Base-by-base conservation (phyloP, 92 coral and sea anemone genomes). In the Epizoanthus stellaris region DNA sequence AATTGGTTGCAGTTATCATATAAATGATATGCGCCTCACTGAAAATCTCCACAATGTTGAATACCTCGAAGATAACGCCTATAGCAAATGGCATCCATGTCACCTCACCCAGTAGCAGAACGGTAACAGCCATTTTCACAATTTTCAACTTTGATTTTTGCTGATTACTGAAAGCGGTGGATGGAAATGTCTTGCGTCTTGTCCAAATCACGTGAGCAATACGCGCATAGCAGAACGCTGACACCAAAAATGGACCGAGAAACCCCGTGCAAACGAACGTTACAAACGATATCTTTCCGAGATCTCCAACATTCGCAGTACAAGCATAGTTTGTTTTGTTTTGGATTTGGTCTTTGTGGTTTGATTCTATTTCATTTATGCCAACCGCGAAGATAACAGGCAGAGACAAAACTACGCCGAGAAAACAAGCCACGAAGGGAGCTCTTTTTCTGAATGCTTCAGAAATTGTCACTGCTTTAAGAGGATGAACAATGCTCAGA, bases 191-290 rank as follows among this genome's bases (percentile, higher is more conserved):
- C 30, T 73, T 52, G 42, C 77, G n/a, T 7, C 77, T 73, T 16
- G 59, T 43, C 77, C 77, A 73, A 52, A 73, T 73, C 36, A 73
- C 77, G 6, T 52, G 77, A 11, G 61, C 77, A 52, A 73, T 73
- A 20, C 77, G 77, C 77, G 53, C 8, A 45, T 73, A 73, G 14
- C 77, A 73, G 3, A 73, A 20, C 4, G 30, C 5, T 16, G 77
- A 47, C 25, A 73, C 21, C 2, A 73, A 21, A 11, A 4, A 45
- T 7, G 77, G 77, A 20, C 42, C 77, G 40, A 52, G 10, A 20
- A 52, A n/a, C 1, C 77, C 43, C 3, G 61, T 25, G 62, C 62
- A 73, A 73, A 47, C 11, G 12, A 61, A 73, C 15, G 8, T 19
- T 11, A 52, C 0, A 73, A 47, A 19, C 16, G 14, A 23, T 9